Evolutionary conservation across 2,113 vertebrate species (phyloP).

Genomic region (Acrocephalus arundinaceus): DNA sequence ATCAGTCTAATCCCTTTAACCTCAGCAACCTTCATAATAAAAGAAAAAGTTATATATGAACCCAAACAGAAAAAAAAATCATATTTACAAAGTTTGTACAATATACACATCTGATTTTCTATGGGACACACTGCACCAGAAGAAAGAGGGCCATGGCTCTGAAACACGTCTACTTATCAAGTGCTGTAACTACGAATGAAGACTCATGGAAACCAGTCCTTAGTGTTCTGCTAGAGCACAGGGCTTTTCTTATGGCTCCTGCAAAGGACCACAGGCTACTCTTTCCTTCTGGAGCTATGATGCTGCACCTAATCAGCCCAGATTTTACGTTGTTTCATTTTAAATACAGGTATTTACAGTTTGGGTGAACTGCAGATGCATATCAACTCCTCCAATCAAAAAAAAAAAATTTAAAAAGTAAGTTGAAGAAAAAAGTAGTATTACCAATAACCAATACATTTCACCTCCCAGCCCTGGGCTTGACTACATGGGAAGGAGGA

Average conservation of each 20-base stretch:
- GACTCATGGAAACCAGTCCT: conserved; percentile 71
- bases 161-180: conserved; percentile 73
- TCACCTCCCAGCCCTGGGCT: conserved; percentile 80
- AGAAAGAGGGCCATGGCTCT: conserved; percentile 80
- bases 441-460: conserved; percentile 80
- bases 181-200: conserved; percentile 75
- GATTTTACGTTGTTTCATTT: conserved; percentile 74
- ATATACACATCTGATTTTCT: conserved; percentile 85
- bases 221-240: conserved; percentile 79
- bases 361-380: conserved; percentile 78
- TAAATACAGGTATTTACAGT: conserved; percentile 85
- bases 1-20: conserved; percentile 82
- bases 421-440: conserved; percentile 70
- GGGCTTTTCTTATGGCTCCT: conserved; percentile 74
- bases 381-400: conserved; percentile 79
- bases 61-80: conserved; percentile 72
- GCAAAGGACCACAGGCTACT: conserved; percentile 72
- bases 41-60: conserved; percentile 76
- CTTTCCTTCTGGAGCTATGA: conserved; percentile 78
- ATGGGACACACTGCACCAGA: conserved; percentile 77
- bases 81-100: conserved; percentile 88
- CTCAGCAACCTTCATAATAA: conserved; percentile 82
- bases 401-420: background rate
- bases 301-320: conserved; percentile 76
- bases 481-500: conserved; percentile 73